Evolutionary conservation across 1,140 invertebrate species (phyloP).

Genomic region (Lerema accius): DNA sequence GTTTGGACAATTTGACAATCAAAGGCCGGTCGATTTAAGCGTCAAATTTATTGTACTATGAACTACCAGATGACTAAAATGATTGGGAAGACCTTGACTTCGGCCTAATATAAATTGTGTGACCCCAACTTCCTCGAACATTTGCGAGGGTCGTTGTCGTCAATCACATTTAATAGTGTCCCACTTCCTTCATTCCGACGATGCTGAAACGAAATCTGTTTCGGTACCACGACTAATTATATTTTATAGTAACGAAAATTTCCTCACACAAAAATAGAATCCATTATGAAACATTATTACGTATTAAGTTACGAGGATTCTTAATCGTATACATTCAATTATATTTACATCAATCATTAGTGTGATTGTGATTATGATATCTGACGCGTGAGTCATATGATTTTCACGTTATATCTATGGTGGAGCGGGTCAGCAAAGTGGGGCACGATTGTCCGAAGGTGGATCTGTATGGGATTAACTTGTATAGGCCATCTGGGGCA

Average conservation of each 20-base stretch:
- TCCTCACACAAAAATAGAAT: constrained; percentile 2
- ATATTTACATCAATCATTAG: background rate
- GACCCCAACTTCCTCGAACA: constrained; percentile 73
- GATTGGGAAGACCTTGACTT: constrained; percentile 77
- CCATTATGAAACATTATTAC: background rate
- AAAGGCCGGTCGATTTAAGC: constrained; percentile 52
- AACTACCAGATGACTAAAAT: constrained; percentile 71
- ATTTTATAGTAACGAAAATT: constrained; percentile 8
- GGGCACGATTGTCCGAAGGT: constrained; percentile 16
- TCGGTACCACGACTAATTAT: constrained; percentile 6
- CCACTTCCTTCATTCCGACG: constrained; percentile 24
- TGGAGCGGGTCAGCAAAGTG: constrained; percentile 7
- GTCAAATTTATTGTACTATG: constrained; percentile 70
- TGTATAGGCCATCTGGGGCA: background rate
- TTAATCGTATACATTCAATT: background rate
- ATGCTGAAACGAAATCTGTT: constrained; percentile 15
- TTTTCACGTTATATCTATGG: background rate
- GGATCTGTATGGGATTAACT: constrained; percentile 24
- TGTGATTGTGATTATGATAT: background rate
- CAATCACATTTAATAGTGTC: constrained; percentile 51
- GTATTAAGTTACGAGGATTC: background rate
- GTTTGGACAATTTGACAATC: constrained; percentile 47
- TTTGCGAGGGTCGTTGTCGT: constrained; percentile 59
- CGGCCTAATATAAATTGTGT: constrained; percentile 73
- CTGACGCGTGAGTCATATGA: background rate